A percentile compares a stretch with the other conserved stretches of the same genome.
Conservation (phyloP, 2,888 invertebrate genomes). For the Apamea monoglypha region DNA sequence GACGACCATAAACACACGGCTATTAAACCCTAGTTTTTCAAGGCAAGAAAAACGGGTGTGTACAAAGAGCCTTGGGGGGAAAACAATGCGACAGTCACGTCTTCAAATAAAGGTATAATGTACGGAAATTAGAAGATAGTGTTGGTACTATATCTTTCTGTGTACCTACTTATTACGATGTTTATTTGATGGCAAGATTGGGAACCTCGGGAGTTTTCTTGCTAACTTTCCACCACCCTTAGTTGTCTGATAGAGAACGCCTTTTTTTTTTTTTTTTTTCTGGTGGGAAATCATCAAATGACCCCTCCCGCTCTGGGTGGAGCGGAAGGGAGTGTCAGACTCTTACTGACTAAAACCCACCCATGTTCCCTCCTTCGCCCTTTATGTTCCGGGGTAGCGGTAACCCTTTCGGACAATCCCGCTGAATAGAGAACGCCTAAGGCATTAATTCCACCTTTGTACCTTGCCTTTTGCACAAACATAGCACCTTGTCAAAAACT, state of each 20-base stretch:
- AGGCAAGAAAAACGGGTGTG: not conserved
- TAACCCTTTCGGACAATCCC: too few species aligned
- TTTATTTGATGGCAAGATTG: not conserved
- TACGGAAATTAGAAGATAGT: constrained; percentile 16
- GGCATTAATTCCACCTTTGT: not conserved
- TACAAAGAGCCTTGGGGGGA: not conserved
- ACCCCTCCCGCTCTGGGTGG: too few species aligned
- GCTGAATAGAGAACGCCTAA: not conserved
- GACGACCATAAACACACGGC: not conserved
- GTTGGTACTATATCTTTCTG: not conserved
- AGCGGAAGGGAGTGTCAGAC: too few species aligned
- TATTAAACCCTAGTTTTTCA: not conserved
- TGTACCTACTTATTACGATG: not conserved
- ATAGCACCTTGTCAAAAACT: too few species aligned
- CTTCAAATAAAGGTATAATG: not conserved
- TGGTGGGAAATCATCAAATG: too few species aligned
- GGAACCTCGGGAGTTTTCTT: not conserved
- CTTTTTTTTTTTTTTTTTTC: too few species aligned
- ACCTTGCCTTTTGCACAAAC: not conserved
- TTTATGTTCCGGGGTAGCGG: too few species aligned
- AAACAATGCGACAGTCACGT: not conserved
- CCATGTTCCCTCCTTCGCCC: too few species aligned
- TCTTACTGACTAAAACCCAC: too few species aligned
- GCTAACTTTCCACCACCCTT: not conserved
- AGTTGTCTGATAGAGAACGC: too few species aligned